Evolutionary conservation across 1,140 invertebrate genomes (phyloP).

Genomic region (Hylaeus volcanicus): DNA sequence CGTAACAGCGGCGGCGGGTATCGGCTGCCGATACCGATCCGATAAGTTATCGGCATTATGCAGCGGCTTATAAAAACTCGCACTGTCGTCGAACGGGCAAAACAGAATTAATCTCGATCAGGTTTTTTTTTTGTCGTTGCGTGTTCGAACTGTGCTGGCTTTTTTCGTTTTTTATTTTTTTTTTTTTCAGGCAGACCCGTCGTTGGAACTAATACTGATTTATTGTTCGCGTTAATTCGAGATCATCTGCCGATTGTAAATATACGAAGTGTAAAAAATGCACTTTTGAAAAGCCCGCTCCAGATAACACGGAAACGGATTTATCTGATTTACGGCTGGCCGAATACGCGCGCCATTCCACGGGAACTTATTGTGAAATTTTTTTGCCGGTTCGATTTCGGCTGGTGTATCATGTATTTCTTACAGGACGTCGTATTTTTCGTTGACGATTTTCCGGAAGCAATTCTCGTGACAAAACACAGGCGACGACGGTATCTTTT

Average conservation of each 20-base stretch:
- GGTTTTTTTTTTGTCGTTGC: slow-evolving; percentile 23
- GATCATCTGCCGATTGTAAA: slow-evolving; percentile 54
- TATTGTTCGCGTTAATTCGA: slow-evolving; percentile 61
- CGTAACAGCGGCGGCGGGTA: slow-evolving; percentile 32
- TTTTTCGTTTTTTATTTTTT: slow-evolving; percentile 14
- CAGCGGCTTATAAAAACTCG: slow-evolving; percentile 63
- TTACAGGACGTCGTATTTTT: not conserved
- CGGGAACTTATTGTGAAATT: not conserved
- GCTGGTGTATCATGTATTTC: not conserved
- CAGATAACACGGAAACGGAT: slow-evolving; percentile 37
- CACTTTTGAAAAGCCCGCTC: slow-evolving; percentile 51
- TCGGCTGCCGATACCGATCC: slow-evolving; percentile 48
- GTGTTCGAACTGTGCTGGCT: not conserved
- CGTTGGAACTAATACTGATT: slow-evolving; percentile 59
- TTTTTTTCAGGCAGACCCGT: not conserved
- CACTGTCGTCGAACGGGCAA: slow-evolving; percentile 55
- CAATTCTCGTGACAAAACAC: too few species aligned
- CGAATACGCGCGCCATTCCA: slow-evolving; percentile 9
- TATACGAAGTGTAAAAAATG: slow-evolving; percentile 50
- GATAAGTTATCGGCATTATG: slow-evolving; percentile 66
- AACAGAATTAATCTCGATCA: slow-evolving; percentile 62
- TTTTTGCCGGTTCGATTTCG: not conserved
- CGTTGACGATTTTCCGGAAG: too few species aligned
- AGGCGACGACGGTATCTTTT: too few species aligned
- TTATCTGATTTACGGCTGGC: slow-evolving; percentile 55